Percentiles rank a stretch among this genome's conserved stretches.
Conservation (phyloP, 2,113 vertebrate genomes). For the Microcebus lehilahytsara region DNA sequence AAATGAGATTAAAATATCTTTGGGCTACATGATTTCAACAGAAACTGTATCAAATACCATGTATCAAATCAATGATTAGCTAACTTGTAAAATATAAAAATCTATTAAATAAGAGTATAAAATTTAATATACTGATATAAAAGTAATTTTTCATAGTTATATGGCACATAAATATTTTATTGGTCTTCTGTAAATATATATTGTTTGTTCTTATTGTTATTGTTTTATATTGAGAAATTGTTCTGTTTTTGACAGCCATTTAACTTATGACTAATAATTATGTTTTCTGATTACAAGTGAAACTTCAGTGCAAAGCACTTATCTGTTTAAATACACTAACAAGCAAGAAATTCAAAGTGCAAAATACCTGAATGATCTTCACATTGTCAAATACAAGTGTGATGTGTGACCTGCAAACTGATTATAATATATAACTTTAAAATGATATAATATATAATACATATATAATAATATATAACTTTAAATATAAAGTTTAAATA, state of each 20-base stretch:
- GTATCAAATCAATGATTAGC: not conserved
- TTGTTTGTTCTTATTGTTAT: not conserved
- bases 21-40: conserved; percentile 41
- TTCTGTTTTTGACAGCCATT: not conserved
- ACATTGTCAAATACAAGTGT: not conserved
- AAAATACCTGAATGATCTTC: not conserved
- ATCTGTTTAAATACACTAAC: conserved; percentile 19
- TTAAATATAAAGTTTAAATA: not conserved
- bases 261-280: not conserved
- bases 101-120: not conserved
- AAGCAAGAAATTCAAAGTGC: not conserved
- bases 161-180: not conserved
- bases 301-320: not conserved
- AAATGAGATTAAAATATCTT: conserved; percentile 8
- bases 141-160: not conserved
- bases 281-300: conserved; percentile 9
- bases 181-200: conserved; percentile 4
- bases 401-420: not conserved
- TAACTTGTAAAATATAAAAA: not conserved
- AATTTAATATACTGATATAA: not conserved
- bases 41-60: not conserved
- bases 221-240: not conserved
- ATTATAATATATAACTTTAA: not conserved
- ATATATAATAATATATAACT: not conserved
- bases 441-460: not conserved